Conservation (phyloP, 2,888 invertebrate species). For the Nomada ferruginata region DNA sequence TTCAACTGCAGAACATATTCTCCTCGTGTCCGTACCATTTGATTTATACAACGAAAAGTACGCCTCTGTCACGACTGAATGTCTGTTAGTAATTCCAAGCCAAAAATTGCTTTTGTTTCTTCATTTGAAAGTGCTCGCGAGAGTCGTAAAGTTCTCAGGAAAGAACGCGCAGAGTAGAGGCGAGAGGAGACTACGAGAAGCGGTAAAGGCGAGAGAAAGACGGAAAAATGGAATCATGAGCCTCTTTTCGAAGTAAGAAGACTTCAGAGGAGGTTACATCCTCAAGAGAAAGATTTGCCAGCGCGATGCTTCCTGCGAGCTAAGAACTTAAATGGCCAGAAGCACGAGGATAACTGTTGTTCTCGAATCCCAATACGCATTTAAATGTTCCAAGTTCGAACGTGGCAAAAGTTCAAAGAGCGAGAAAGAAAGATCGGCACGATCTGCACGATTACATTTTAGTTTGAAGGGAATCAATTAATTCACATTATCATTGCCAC, state of each 20-base stretch:
- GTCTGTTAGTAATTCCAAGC: not conserved
- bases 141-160: slow-evolving; percentile 19
- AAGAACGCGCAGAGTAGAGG: not conserved
- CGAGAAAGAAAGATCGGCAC: not conserved
- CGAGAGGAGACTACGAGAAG: not conserved
- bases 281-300: slow-evolving; percentile 57
- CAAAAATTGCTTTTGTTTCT: slow-evolving; percentile 42
- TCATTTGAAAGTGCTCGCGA: slow-evolving; percentile 39
- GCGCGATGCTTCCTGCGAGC: slow-evolving; percentile 47
- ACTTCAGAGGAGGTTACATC: slow-evolving; percentile 39
- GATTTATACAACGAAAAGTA: no score
- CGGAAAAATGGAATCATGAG: slow-evolving; percentile 23
- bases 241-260: slow-evolving; percentile 33
- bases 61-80: no score
- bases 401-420: slow-evolving; percentile 18
- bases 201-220: not conserved
- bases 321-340: slow-evolving; percentile 49
- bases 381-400: slow-evolving; percentile 44
- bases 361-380: slow-evolving; percentile 39
- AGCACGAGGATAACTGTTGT: slow-evolving; percentile 40
- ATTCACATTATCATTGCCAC: not conserved
- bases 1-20: no score
- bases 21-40: no score
- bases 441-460: not conserved
- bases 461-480: not conserved